These are phyloP conservation scores for Ranitomeya variabilis DNA, from an alignment of 2,113 vertebrate genomes.

Conservation along the genomic window DNA sequence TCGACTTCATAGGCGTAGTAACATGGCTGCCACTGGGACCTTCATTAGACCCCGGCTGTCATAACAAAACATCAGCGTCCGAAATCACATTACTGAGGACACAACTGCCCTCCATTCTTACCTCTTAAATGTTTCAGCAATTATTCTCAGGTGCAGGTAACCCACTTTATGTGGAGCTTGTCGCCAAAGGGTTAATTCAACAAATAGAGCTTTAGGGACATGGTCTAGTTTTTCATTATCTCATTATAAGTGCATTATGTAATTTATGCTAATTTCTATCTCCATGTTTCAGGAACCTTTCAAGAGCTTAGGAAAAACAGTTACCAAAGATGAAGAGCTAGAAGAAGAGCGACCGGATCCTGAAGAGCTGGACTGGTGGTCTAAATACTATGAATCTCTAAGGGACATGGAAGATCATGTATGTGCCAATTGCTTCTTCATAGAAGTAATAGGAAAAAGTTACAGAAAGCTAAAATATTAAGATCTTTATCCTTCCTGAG, in stretches of 20 bases:
- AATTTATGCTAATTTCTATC: not conserved
- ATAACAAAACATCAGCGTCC: too few species aligned
- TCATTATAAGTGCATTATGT: not conserved
- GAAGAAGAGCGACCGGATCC: conserved; percentile 85
- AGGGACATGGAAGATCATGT: conserved; percentile 84
- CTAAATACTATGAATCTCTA: conserved; percentile 89
- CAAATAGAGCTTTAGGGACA: not conserved
- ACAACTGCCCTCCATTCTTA: too few species aligned
- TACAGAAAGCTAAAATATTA: too few species aligned
- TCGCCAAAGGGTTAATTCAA: too few species aligned
- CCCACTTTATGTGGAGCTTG: too few species aligned
- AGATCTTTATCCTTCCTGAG: too few species aligned
- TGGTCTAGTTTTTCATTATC: not conserved
- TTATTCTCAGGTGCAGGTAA: too few species aligned
- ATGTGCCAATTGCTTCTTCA: not conserved
- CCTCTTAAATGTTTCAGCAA: too few species aligned
- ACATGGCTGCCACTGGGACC: too few species aligned
- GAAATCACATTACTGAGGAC: too few species aligned
- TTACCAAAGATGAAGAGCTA: conserved; percentile 71
- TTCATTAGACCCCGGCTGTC: too few species aligned
- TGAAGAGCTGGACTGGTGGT: conserved; percentile 96
- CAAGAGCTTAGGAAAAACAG: conserved; percentile 71
- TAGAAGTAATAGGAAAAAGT: not conserved
- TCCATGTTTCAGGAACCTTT: conserved; percentile 71
- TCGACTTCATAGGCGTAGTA: too few species aligned